Conservation (phyloP, 2,113 vertebrate genomes). For the Epinephelus moara region DNA sequence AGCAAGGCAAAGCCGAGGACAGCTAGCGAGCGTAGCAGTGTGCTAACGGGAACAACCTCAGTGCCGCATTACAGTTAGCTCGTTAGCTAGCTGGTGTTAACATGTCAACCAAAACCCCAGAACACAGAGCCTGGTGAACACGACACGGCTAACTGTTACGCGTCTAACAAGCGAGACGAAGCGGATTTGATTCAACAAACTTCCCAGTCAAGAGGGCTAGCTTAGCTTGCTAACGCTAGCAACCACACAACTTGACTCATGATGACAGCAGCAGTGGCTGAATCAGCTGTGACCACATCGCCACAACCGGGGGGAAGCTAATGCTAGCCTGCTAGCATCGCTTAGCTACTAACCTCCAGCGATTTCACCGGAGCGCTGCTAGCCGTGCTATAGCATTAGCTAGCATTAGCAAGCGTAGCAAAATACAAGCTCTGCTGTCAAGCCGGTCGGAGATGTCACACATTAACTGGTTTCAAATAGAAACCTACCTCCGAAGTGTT, state of each 20-base stretch:
- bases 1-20: neutral
- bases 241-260: neutral
- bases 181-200: neutral
- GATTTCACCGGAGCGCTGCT: slow-evolving; percentile 13
- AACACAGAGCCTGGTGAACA: neutral
- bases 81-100: slow-evolving; percentile 35
- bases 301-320: slow-evolving; percentile 23
- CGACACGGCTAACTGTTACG: neutral
- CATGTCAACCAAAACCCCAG: slow-evolving; percentile 17
- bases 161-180: neutral
- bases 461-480: neutral
- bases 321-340: slow-evolving; percentile 22
- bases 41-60: slow-evolving; percentile 18
- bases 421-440: slow-evolving; percentile 22
- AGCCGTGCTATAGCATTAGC: slow-evolving; percentile 36
- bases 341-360: slow-evolving; percentile 30
- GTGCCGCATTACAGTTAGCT: slow-evolving; percentile 64
- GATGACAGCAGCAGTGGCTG: slow-evolving; percentile 59
- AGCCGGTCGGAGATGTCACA: slow-evolving; percentile 29
- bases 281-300: slow-evolving; percentile 70
- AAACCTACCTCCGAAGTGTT: slow-evolving; percentile 75
- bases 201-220: neutral
- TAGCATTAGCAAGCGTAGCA: slow-evolving; percentile 47
- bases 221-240: slow-evolving; percentile 32
- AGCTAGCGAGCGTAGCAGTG: slow-evolving; percentile 27